Evolutionary conservation across 1,140 invertebrate species (phyloP), one percentile per base, ranked within the genome.

Genomic region (Ceratosolen fusciceps): DNA sequence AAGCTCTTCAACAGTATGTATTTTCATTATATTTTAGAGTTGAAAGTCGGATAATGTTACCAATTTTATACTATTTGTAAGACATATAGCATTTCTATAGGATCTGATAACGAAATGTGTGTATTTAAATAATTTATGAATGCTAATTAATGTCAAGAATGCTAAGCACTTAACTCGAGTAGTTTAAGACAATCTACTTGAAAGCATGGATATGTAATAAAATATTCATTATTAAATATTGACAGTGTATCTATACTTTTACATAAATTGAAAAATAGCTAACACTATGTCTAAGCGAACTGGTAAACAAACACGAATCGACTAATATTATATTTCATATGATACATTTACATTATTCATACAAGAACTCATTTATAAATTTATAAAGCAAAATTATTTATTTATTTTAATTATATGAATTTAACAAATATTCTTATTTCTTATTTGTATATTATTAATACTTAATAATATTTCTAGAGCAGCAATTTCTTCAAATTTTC

Each of bases 71-170:
- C 58, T 60, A 60, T 37, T 67, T 19, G 37, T 67, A 67, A 39
- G 26, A 19, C 49, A 49, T 49, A 24, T 71, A 31, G n/a, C 29
- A 19, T 52, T 19, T 1, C 52, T 31, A 71, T 1, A n/a, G 37
- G 2, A 56, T 73, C 19, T 56, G 31, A 56, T 73, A 37, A 34
- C 26, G 21, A 24, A 73, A 73, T 56, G 1, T 37, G 5, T 58
- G 1, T n/a, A n/a, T 58, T 73, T 16, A 24, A 56, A 24, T 16
- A 58, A 56, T 73, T 56, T 73, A 73, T 39, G 49, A 73, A 54
- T 56, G 26, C 4, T 49, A 56, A 56, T 56, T 31, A 31, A 73
- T 56, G n/a, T 37, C 31, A 39, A 8, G 26, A 73, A 29, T 43
- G 8, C n/a, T 39, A 24, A 43, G n/a, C 21, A 68, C 5, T 39